These are phyloP conservation scores for Climacteris rufus DNA, from an alignment of 2,113 vertebrate genomes.

Conservation along the genomic window DNA sequence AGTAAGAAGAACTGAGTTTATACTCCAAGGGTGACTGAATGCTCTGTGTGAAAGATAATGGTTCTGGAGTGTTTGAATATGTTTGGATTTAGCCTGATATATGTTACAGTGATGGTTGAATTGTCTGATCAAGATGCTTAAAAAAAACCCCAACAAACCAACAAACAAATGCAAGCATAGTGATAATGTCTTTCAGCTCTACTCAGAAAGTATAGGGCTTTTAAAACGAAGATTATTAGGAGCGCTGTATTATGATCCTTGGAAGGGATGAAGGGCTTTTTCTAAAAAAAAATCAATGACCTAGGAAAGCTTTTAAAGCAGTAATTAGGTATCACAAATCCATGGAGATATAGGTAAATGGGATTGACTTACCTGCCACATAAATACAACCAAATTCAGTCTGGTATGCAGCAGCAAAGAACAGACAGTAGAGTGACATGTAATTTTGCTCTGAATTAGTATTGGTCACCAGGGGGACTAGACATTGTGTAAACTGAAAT, in stretches of 20 bases:
- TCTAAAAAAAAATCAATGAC: not conserved
- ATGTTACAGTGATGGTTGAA: not conserved
- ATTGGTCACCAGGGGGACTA: not conserved
- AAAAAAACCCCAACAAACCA: not conserved
- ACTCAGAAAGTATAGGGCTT: not conserved
- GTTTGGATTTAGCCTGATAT: not conserved
- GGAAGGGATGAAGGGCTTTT: not conserved
- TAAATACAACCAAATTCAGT: not conserved
- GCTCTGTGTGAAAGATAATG: not conserved
- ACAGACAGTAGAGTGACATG: not conserved
- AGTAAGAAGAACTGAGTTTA: not conserved
- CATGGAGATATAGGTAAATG: not conserved
- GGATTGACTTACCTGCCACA: not conserved
- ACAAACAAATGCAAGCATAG: no score
- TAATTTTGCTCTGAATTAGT: not conserved
- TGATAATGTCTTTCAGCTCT: not conserved
- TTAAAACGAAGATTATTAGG: not conserved
- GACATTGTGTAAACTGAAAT: not conserved
- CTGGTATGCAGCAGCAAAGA: not conserved
- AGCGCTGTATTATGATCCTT: not conserved
- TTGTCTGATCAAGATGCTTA: not conserved
- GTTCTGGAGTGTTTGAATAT: not conserved
- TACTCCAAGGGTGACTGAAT: not conserved
- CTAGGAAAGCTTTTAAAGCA: not conserved
- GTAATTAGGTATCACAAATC: not conserved